phyloP scores from a whole-genome alignment of 2,797 vertebrate species.

The Characodon lateralis region DNA sequence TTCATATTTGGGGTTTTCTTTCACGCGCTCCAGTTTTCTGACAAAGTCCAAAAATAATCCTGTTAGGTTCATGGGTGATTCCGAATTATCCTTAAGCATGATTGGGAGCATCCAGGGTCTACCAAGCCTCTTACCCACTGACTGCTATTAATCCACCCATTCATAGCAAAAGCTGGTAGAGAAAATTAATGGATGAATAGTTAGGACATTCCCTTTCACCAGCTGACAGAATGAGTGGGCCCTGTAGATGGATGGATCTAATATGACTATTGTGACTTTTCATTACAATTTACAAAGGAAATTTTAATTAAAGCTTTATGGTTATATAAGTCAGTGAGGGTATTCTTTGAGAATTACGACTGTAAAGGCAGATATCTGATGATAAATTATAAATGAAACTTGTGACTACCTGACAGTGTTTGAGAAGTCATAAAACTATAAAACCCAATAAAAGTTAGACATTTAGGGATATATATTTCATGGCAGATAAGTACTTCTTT shows the following conservation, averaged over 20 bases:
- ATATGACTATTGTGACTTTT: not conserved
- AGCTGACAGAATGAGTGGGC: not conserved
- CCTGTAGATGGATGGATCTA: not conserved
- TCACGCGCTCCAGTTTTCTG: not conserved
- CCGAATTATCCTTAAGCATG: not conserved
- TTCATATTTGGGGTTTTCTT: not conserved
- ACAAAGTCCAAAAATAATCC: not conserved
- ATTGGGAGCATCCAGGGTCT: not conserved
- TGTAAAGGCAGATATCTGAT: not conserved
- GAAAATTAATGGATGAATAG: not conserved
- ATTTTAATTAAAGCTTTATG: not conserved
- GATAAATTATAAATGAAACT: not conserved
- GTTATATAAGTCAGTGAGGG: not conserved
- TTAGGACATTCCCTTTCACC: not conserved
- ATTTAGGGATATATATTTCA: not conserved
- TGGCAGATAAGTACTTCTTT: not conserved
- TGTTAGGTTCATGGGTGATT: not conserved
- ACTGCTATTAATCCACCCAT: not conserved
- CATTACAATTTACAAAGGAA: not conserved
- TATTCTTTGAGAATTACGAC: not conserved
- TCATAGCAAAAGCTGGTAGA: not conserved
- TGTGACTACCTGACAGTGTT: not conserved
- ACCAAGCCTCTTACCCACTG: not conserved
- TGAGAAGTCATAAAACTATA: not conserved
- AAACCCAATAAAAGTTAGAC: not conserved